Evolutionary conservation across 2,797 vertebrate genomes (phyloP).

Genomic region (Chloroceryle amazona): DNA sequence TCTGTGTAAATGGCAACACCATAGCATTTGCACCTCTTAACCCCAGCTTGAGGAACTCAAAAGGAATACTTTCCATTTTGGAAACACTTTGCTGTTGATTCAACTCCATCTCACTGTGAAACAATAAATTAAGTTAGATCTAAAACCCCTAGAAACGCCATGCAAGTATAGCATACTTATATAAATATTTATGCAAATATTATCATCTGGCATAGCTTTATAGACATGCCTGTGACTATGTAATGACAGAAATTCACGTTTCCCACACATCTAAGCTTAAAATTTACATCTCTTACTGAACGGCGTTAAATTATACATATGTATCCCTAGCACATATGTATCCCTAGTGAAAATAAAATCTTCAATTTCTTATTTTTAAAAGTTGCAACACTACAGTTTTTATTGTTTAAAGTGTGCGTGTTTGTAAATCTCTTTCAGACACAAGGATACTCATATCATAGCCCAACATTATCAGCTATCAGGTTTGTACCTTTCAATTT

Average conservation of each 20-base stretch:
- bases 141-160: background rate
- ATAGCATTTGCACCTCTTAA: background rate
- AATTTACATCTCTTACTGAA: background rate
- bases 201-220: background rate
- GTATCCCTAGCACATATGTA: background rate
- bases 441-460: background rate
- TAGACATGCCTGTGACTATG: background rate
- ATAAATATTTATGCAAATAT: conserved; percentile 38
- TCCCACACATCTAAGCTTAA: background rate
- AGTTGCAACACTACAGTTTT: background rate
- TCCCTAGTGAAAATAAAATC: background rate
- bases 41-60: background rate
- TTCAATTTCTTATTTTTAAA: background rate
- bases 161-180: background rate
- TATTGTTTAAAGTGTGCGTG: background rate
- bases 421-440: background rate
- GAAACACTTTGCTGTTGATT: background rate
- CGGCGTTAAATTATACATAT: background rate
- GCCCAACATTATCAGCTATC: background rate
- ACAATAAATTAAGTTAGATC: background rate
- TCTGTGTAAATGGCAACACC: background rate
- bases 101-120: background rate
- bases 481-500: background rate
- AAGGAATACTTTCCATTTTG: background rate
- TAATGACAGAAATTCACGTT: background rate